These are phyloP conservation scores for Cyclargus thomasi DNA, from an alignment of 1,140 invertebrate genomes.

Conservation along the genomic window DNA sequence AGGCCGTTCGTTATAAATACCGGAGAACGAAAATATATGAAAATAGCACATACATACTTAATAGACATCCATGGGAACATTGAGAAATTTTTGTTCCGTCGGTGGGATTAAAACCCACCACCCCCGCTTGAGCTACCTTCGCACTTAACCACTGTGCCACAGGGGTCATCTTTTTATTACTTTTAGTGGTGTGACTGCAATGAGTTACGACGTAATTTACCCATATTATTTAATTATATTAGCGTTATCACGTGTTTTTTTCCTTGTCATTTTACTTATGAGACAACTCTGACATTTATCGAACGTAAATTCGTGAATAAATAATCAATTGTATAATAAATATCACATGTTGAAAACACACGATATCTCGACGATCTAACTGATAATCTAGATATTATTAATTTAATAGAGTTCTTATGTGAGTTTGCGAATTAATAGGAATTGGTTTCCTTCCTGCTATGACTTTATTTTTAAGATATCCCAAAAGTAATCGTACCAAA, in stretches of 20 bases:
- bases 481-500: neutral
- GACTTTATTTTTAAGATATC: neutral
- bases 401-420: neutral
- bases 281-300: neutral
- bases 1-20: too few relatives aligned
- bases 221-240: too few relatives aligned
- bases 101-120: too few relatives aligned
- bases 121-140: too few relatives aligned
- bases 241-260: neutral
- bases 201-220: too few relatives aligned
- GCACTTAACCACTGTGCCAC: too few relatives aligned
- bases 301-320: neutral
- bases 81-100: too few relatives aligned
- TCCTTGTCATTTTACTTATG: neutral
- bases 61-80: too few relatives aligned
- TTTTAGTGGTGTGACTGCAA: too few relatives aligned
- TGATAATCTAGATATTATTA: neutral
- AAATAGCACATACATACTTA: too few relatives aligned
- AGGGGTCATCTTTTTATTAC: too few relatives aligned
- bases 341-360: conserved; percentile 8
- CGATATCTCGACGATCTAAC: neutral
- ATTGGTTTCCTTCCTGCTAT: neutral
- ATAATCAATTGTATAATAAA: neutral
- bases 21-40: too few relatives aligned
- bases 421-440: neutral